Conservation (phyloP, 2,888 invertebrate species). For the Invenusta paracnida region DNA sequence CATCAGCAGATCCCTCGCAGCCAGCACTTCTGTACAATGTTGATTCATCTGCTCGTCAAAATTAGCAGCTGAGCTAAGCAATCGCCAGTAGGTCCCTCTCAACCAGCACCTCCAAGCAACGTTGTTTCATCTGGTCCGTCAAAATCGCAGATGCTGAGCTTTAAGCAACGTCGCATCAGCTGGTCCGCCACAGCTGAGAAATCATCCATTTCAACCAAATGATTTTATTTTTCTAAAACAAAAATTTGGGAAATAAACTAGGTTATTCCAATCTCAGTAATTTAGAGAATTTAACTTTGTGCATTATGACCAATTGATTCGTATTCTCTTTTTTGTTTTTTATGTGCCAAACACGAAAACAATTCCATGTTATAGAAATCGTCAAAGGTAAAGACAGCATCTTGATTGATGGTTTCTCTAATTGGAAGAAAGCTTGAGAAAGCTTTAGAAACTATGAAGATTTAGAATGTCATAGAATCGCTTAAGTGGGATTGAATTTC, state of each 20-base stretch:
- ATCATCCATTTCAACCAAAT: constrained; percentile 19
- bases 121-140: background rate
- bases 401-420: constrained; percentile 2
- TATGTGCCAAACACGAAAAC: constrained; percentile 15
- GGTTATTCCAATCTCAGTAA: background rate
- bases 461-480: background rate
- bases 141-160: background rate
- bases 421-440: constrained; percentile 3
- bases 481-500: background rate
- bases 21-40: background rate
- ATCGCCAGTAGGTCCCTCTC: background rate
- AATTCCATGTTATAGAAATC: background rate
- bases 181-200: background rate
- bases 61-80: background rate
- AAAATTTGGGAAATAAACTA: background rate
- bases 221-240: background rate
- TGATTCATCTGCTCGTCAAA: background rate
- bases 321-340: background rate
- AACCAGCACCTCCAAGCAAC: background rate
- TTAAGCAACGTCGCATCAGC: background rate
- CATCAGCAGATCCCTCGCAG: background rate
- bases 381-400: constrained; percentile 11
- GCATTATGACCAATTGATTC: constrained; percentile 2
- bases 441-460: constrained; percentile 11
- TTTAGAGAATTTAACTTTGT: background rate